Evolutionary conservation across 2,113 vertebrate species (phyloP).

Genomic region (Pangasianodon gigas): DNA sequence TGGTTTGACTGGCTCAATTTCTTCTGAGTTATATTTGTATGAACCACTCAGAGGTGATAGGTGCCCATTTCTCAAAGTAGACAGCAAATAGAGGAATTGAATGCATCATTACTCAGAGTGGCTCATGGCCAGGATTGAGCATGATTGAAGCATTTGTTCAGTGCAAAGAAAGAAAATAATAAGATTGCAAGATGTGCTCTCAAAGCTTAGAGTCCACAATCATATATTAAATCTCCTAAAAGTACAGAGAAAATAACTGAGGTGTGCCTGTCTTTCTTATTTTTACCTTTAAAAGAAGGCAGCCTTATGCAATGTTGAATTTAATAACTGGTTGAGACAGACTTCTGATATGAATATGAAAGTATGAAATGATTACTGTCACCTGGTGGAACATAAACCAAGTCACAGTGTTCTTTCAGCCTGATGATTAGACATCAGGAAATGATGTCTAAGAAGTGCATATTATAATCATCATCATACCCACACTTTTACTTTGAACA

Average conservation of each 20-base stretch:
- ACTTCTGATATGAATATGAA: neutral
- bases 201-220: neutral
- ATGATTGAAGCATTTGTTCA: neutral
- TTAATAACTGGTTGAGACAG: neutral
- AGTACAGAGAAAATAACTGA: neutral
- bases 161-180: neutral
- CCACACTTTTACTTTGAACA: neutral
- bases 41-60: neutral
- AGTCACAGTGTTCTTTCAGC: neutral
- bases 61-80: slow-evolving; percentile 2
- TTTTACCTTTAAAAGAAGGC: neutral
- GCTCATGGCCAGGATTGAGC: neutral
- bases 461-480: neutral
- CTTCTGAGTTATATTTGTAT: neutral
- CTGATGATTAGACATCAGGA: neutral
- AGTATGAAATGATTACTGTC: neutral
- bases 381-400: neutral
- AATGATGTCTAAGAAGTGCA: neutral
- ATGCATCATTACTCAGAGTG: neutral
- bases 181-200: neutral
- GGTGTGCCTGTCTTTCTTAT: neutral
- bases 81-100: neutral
- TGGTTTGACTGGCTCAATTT: neutral
- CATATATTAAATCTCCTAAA: neutral
- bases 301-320: neutral